Conservation (phyloP, 1,140 invertebrate genomes). For the Paramacrobiotus metropolitanus region DNA sequence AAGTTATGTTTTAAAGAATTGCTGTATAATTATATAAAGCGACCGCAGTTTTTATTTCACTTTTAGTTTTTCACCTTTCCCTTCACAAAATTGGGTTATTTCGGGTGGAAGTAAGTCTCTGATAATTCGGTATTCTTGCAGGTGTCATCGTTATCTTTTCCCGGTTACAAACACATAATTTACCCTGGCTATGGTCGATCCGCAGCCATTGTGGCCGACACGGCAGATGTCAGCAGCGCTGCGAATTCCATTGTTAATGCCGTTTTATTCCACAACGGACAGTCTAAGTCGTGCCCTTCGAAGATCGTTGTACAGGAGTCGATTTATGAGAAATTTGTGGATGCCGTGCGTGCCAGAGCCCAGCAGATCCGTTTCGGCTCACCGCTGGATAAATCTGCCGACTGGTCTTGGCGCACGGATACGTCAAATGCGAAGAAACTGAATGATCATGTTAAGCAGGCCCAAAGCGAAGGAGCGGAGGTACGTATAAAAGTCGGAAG, state of each 20-base stretch:
- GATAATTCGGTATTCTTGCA: too few species aligned
- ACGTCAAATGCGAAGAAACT: slow-evolving; percentile 18
- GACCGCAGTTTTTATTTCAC: too few species aligned
- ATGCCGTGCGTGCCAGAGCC: slow-evolving; percentile 25
- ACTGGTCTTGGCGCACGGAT: slow-evolving; percentile 24
- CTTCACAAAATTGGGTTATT: too few species aligned
- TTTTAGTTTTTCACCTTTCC: too few species aligned
- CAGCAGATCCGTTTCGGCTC: slow-evolving; percentile 24
- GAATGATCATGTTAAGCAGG: slow-evolving; percentile 20
- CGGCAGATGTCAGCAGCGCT: slow-evolving; percentile 33
- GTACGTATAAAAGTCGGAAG: too few species aligned
- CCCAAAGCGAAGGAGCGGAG: slow-evolving; percentile 24
- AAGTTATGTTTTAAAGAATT: too few species aligned
- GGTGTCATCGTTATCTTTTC: too few species aligned
- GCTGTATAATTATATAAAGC: too few species aligned
- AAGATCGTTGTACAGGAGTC: slow-evolving; percentile 31
- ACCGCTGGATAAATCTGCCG: slow-evolving; percentile 24
- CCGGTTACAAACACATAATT: too few species aligned
- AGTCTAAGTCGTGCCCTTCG: slow-evolving; percentile 19
- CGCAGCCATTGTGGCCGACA: slow-evolving; percentile 31
- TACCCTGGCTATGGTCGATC: too few species aligned
- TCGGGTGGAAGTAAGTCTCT: too few species aligned
- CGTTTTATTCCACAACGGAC: slow-evolving; percentile 30
- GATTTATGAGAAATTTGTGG: slow-evolving; percentile 25
- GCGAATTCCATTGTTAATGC: slow-evolving; percentile 30